These are phyloP conservation scores for Deroptyus accipitrinus DNA, from an alignment of 2,113 vertebrate genomes.

Conservation along the genomic window DNA sequence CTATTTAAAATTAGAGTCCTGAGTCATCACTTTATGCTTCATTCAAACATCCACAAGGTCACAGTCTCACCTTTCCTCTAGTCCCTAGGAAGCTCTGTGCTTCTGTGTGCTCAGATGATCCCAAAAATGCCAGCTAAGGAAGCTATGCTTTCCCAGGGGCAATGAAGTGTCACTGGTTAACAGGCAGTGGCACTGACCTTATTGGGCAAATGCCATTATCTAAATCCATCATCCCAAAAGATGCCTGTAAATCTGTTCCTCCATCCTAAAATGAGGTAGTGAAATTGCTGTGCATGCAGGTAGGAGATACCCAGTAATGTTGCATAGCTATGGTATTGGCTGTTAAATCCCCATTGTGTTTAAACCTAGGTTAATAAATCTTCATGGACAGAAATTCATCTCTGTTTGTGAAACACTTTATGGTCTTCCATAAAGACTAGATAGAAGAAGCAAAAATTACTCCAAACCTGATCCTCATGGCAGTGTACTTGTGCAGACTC, in stretches of 20 bases:
- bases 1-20: not conserved
- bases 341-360: not conserved
- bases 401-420: not conserved
- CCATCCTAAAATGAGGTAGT: not conserved
- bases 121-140: not conserved
- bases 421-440: not conserved
- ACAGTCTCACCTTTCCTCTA: not conserved
- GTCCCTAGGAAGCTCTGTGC: not conserved
- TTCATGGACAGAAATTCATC: not conserved
- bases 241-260: not conserved
- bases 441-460: not conserved
- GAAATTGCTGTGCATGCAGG: not conserved
- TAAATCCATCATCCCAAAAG: not conserved
- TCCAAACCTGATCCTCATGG: not conserved
- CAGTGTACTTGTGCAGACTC: not conserved
- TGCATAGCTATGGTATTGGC: not conserved
- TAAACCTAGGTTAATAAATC: not conserved
- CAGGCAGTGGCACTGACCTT: not conserved
- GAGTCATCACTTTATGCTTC: not conserved
- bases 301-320: not conserved
- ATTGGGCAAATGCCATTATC: not conserved
- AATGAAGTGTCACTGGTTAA: not conserved
- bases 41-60: not conserved
- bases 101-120: not conserved
- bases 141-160: not conserved